A percentile compares a stretch with the other conserved stretches of the same genome.
These are phyloP conservation scores for Pseudomyrmex cubaensis DNA, from an alignment of 1,140 invertebrate species.

Conservation along the genomic window DNA sequence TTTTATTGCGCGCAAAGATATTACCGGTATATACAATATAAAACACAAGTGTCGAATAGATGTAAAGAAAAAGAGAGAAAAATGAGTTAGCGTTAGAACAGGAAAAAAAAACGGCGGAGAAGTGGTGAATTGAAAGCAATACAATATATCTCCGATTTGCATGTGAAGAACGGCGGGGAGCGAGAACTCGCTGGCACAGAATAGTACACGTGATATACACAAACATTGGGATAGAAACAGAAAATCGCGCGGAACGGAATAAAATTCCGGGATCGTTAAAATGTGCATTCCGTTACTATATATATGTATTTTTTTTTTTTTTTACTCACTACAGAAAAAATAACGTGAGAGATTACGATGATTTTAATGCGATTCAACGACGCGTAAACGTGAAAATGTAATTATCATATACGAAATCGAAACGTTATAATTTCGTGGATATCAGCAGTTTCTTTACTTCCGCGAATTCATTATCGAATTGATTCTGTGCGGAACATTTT, in stretches of 20 bases:
- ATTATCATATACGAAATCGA: background rate
- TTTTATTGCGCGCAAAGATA: background rate
- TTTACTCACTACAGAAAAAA: no score
- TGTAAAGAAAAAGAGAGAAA: background rate
- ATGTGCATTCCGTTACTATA: background rate
- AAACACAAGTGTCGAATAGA: slow-evolving; percentile 9
- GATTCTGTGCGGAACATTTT: background rate
- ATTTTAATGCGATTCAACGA: background rate
- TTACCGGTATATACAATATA: slow-evolving; percentile 16
- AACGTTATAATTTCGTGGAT: background rate
- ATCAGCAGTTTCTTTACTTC: background rate
- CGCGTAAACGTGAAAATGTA: background rate
- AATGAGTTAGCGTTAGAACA: background rate
- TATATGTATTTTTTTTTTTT: no score
- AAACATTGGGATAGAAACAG: background rate
- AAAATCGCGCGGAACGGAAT: background rate
- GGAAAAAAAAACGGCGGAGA: background rate
- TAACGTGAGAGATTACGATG: background rate
- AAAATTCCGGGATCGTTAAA: background rate
- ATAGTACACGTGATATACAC: slow-evolving; percentile 11
- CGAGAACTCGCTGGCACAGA: slow-evolving; percentile 12
- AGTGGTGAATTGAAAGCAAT: slow-evolving; percentile 50
- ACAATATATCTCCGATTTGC: slow-evolving; percentile 45
- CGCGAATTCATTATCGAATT: background rate
- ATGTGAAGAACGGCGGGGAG: slow-evolving; percentile 38